These are phyloP conservation scores for Andrena cerasifolii DNA, from an alignment of 1,140 invertebrate genomes.

Conservation along the genomic window DNA sequence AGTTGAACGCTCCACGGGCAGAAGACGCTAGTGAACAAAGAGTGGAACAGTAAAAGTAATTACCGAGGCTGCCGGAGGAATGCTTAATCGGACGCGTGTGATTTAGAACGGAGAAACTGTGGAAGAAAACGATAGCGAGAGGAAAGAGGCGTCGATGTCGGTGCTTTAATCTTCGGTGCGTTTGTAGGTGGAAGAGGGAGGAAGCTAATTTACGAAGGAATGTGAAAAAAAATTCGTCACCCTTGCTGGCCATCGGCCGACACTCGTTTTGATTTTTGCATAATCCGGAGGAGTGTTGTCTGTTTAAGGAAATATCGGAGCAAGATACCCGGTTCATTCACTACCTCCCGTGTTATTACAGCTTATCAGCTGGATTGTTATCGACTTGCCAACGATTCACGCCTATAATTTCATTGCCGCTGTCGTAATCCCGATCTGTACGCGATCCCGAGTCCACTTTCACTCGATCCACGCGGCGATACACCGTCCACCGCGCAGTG, in stretches of 20 bases:
- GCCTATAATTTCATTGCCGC: background rate
- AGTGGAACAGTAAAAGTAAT: background rate
- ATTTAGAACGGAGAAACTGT: background rate
- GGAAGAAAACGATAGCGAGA: background rate
- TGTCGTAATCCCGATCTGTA: constrained; percentile 7
- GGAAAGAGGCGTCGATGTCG: too few species aligned
- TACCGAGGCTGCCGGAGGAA: background rate
- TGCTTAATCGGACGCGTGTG: background rate
- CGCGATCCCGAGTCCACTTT: constrained; percentile 24
- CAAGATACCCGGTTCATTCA: too few species aligned
- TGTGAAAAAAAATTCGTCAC: constrained; percentile 24
- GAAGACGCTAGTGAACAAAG: background rate
- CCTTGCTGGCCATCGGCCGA: background rate
- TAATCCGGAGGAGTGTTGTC: too few species aligned
- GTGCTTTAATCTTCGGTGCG: background rate
- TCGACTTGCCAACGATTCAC: background rate
- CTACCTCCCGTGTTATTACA: too few species aligned
- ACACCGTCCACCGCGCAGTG: background rate
- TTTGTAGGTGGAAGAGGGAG: background rate
- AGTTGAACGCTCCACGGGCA: background rate
- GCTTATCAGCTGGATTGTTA: too few species aligned
- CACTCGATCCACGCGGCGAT: background rate
- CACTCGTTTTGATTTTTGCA: background rate
- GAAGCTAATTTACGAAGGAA: constrained; percentile 38
- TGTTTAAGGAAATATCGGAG: too few species aligned